Evolutionary conservation across 1,140 invertebrate genomes (phyloP), one percentile per base, ranked within the genome.

Genomic region (Procambarus clarkii): DNA sequence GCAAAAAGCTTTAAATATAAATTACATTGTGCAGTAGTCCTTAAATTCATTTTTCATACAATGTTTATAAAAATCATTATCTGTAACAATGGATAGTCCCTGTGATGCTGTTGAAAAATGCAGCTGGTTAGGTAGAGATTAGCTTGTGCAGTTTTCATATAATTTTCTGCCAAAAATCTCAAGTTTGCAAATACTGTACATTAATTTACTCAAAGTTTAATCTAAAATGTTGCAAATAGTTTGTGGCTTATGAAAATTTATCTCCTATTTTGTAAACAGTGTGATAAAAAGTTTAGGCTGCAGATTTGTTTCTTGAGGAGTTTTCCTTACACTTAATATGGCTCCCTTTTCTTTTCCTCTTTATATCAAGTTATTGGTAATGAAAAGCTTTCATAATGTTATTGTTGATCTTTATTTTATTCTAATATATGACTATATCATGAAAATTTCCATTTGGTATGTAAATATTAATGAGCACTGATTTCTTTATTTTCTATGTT

Each of bases 1-100:
- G 60, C 45, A 64, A 50, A 48, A 64, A 83, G 81, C 81, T 83
- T 83, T 83, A 83, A 83, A 83, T 44, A 45, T 44, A 69, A 44
- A 21, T 50, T 83, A 64, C 8, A 18, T 82, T 34, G n/a, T 18
- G 34, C 69, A 83, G 18, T 69, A 74, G 24, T 69, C 60, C 60
- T 69, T 60, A 54, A 69, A 83, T 69, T 83, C 15, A 69, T 45
- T 69, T 69, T 46, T 46, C 44, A 69, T 64, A 45, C 81, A 69
- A n/a, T 69, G 69, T 18, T 83, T 8, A 21, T 21, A 69, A 69
- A 46, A 60, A 15, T 34, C 0, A 50, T 83, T 60, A 9, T 44
- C 21, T 44, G 11, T 45, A 69, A 45, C 54, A 44, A 48, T 58
- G 58, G 34, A 24, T 34, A 64, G n/a, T 8, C 18, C 58, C 34